Base-by-base conservation (phyloP, 92 coral and sea anemone species). In the Epizoanthus ramosus region DNA sequence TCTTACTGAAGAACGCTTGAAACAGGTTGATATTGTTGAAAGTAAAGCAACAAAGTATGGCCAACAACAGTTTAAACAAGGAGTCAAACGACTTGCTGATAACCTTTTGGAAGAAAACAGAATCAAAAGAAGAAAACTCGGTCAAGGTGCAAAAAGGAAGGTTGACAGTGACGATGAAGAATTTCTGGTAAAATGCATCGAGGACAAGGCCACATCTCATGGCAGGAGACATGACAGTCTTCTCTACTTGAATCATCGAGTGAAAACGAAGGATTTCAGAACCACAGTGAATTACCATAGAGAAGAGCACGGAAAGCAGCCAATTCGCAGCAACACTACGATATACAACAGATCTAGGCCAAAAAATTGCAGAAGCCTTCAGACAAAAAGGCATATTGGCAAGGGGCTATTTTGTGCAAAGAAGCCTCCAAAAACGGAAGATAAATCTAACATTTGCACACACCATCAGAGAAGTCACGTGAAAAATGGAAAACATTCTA, bases 31-130 rank as follows among this genome's bases (percentile, higher is more conserved):
- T 19, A 16, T 58, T 45, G 23, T 24, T 16, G 4, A 80, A 41
- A 80, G 63, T 41, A 24, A 57, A 17, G 53, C 24, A 8, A 80
- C 73, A 15, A 80, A 28, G 84, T 80, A 80, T 60, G 77, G 25
- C 58, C 63, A 80, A 16, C 84, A 80, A 33, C 53, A 80, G 54
- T 80, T 80, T 54, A 80, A 80, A 24, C 84, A 80, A 43, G 84
- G 73, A 25, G 74, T 80, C 22, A 80, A 80, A 65, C 5, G 85
- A 80, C 63, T 80, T 12, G 85, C 23, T n/a, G n/a, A n/a, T n/a
- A n/a, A n/a, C n/a, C n/a, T n/a, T n/a, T n/a, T n/a, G n/a, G 93
- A 88, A 56, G 90, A 90, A 50, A 90, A 86, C 70, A 60, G 90
- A 14, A 68, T 87, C 14, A 90, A 87, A 65, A 28, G 87, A 56